Base-by-base conservation (phyloP, 2,113 vertebrate genomes). In the Gavialis gangeticus region DNA sequence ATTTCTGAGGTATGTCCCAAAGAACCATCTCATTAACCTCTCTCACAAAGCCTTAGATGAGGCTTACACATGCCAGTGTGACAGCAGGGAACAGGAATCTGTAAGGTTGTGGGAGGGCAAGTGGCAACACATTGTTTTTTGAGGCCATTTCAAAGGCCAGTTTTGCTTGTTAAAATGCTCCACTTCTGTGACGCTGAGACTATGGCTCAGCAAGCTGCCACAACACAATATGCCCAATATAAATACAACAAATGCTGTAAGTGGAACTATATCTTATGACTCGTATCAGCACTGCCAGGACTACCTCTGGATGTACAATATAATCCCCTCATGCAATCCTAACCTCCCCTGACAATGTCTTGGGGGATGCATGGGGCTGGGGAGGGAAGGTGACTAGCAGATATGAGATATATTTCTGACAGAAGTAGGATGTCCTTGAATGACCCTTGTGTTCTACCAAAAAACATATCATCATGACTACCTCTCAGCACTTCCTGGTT, bases 1-100 rank as follows among this genome's bases (percentile, higher is more conserved):
- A 63, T 93, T 94, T 90, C 90, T 86, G 21, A 62, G 84, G 91
- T 69, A 92, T 93, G 94, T 81, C 94, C 87, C 92, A 89, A 75
- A 57, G 67, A 82, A 69, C 16, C 60, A 46, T 24, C 21, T 24
- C 21, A 12, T 24, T 21, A 24, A 62, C 25, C 57, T 73, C 95
- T 91, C 89, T 82, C 1, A 0, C 30, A 34, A 89, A 91, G 85
- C 67, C 60, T 62, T 62, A 62, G 21, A 62, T 59, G 92, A 92
- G 59, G 46, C 86, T 89, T 54, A 79, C 95, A 91, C 92, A 89
- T 96, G 89, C 91, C 73, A 80, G 64, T 58, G 80, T 93, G 73
- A 64, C 77, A 88, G 91, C 79, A 90, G 84, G 3, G 0, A 59
- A 88, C 19, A 0, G 1, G 75, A 78, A 59, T 3, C 13, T 15